These are phyloP conservation scores for Sinhomidia bicolor DNA, from an alignment of 2,888 invertebrate genomes.

Conservation along the genomic window DNA sequence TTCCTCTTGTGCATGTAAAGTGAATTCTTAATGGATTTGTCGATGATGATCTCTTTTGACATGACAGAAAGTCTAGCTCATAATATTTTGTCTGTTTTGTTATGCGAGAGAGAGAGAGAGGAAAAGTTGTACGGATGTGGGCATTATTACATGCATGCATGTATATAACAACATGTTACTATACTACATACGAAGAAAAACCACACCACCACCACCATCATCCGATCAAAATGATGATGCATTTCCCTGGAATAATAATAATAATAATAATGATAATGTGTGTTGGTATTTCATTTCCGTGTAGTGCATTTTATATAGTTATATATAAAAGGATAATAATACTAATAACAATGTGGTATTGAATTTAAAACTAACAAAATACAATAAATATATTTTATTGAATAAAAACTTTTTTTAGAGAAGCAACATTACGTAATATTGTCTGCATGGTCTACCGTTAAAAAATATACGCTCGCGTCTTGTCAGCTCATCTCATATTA, in stretches of 20 bases:
- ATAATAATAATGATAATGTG: background rate
- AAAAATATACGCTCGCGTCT: constrained; percentile 46
- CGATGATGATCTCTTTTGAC: constrained; percentile 72
- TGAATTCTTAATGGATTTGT: constrained; percentile 74
- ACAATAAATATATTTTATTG: background rate
- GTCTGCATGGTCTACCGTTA: constrained; percentile 20
- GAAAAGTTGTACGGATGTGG: background rate
- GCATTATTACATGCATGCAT: background rate
- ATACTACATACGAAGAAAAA: background rate
- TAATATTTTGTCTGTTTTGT: background rate
- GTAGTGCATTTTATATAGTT: constrained; percentile 17
- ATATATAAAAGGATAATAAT: background rate
- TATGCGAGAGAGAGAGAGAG: no score
- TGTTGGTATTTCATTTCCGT: constrained; percentile 49
- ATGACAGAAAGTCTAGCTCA: constrained; percentile 51
- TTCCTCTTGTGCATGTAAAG: constrained; percentile 55
- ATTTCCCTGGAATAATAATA: background rate
- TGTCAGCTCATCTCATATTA: constrained; percentile 3
- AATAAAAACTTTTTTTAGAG: background rate
- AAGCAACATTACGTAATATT: background rate
- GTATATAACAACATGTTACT: background rate
- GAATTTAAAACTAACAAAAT: constrained; percentile 42
- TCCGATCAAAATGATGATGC: constrained; percentile 53
- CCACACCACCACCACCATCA: no score
- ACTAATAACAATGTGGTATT: constrained; percentile 8